Base-by-base conservation (phyloP, 2,888 invertebrate genomes). In the Brachylomia viminalis region DNA sequence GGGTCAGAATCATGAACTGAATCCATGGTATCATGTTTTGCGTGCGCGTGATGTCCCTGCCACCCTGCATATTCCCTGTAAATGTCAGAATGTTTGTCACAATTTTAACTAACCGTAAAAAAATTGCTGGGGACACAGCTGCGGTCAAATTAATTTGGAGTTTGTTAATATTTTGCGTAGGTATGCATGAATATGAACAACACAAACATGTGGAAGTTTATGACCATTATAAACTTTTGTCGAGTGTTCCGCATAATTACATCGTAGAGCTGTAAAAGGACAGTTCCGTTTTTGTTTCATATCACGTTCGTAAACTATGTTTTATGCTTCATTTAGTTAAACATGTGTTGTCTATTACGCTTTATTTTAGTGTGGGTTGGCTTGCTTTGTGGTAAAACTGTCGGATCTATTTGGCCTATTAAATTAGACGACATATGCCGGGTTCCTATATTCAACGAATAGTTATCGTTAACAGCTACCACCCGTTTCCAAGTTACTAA, bases 391-490 rank as follows among this genome's bases (percentile, higher is more conserved):
- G 54, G 68, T 80, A 67, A 80, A 78, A 78, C 64, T 75, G 67
- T 52, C 73, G 65, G 30, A 70, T 72, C 70, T 64, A 79, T 80
- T 73, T 71, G 47, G 68, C 38, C 68, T 79, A 84, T 84, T 80
- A 83, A 79, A 83, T 84, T 74, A 69, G 74, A 86, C 67, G 79
- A 74, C 75, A 90, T 90, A 90, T 90, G n/a, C n/a, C n/a, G n/a
- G n/a, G n/a, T n/a, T n/a, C n/a, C n/a, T n/a, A n/a, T n/a, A n/a
- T n/a, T n/a, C n/a, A n/a, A n/a, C n/a, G n/a, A n/a, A n/a, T n/a
- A n/a, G n/a, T n/a, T n/a, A n/a, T n/a, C n/a, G n/a, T n/a, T n/a
- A n/a, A n/a, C n/a, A n/a, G n/a, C n/a, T n/a, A n/a, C n/a, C n/a
- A n/a, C n/a, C n/a, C n/a, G n/a, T n/a, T n/a, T n/a, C n/a, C n/a